Evolutionary conservation across 2,888 invertebrate species (phyloP).

Genomic region (Pseudococcus viburni): DNA sequence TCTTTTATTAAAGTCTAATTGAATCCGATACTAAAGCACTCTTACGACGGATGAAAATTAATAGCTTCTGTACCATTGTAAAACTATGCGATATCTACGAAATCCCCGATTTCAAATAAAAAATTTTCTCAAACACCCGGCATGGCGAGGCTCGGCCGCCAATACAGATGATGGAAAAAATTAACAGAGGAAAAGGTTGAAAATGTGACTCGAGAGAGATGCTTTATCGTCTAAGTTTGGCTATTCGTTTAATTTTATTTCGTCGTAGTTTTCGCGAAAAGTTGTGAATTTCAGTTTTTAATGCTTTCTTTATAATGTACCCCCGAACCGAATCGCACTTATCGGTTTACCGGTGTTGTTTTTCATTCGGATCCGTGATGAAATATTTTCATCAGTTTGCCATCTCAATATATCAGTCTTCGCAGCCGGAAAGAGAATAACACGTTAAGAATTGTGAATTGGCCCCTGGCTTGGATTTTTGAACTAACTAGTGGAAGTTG

Average conservation of each 20-base stretch:
- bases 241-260: conserved; percentile 57
- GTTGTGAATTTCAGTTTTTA: conserved; percentile 45
- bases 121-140: background rate
- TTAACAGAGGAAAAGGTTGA: background rate
- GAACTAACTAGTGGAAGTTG: no score
- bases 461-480: no score
- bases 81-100: conserved; percentile 11
- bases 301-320: conserved; percentile 15
- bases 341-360: conserved; percentile 34
- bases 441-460: no score
- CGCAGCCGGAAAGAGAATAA: no score
- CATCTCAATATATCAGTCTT: background rate
- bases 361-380: background rate
- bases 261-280: background rate
- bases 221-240: conserved; percentile 51
- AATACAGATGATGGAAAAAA: conserved; percentile 49
- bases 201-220: conserved; percentile 51
- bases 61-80: conserved; percentile 54
- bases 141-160: background rate
- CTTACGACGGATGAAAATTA: conserved; percentile 51
- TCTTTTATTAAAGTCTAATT: conserved; percentile 58
- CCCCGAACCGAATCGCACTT: conserved; percentile 3
- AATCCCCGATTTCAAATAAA: conserved; percentile 49
- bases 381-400: conserved; percentile 26
- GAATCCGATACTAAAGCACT: conserved; percentile 48